Conservation (phyloP, 2,113 vertebrate genomes). For the Aphelocoma coerulescens region DNA sequence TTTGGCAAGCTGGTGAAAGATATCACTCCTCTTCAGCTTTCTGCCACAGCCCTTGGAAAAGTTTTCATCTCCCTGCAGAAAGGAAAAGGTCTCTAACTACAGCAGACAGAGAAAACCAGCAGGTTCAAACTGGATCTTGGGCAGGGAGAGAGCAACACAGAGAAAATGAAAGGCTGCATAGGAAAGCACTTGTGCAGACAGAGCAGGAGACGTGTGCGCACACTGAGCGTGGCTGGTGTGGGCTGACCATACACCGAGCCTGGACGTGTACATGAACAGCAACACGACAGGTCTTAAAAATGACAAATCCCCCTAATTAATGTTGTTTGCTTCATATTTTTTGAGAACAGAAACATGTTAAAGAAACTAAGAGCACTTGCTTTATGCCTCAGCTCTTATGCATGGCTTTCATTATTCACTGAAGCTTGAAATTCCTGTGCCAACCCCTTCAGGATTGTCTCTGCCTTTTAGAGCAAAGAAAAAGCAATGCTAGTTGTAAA, state of each 20-base stretch:
- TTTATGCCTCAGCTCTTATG: neutral
- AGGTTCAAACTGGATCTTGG: neutral
- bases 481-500: slow-evolving; percentile 6
- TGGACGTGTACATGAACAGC: neutral
- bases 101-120: neutral
- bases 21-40: neutral
- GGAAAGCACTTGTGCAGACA: neutral
- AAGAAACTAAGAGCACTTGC: neutral
- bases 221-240: fast-evolving
- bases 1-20: fast-evolving
- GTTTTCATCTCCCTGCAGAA: neutral
- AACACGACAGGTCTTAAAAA: neutral
- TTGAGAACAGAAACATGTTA: neutral
- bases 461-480: slow-evolving; percentile 6
- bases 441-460: neutral
- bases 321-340: neutral
- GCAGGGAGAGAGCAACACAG: neutral
- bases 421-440: neutral
- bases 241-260: fast-evolving
- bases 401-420: neutral
- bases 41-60: neutral
- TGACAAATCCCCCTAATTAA: neutral
- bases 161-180: neutral
- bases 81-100: neutral
- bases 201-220: fast-evolving